phyloP scores from a whole-genome alignment of 30 jellyfish, hydroid and myxozoan genomes.

The Aurelia aurita complex sp. Pacific region DNA sequence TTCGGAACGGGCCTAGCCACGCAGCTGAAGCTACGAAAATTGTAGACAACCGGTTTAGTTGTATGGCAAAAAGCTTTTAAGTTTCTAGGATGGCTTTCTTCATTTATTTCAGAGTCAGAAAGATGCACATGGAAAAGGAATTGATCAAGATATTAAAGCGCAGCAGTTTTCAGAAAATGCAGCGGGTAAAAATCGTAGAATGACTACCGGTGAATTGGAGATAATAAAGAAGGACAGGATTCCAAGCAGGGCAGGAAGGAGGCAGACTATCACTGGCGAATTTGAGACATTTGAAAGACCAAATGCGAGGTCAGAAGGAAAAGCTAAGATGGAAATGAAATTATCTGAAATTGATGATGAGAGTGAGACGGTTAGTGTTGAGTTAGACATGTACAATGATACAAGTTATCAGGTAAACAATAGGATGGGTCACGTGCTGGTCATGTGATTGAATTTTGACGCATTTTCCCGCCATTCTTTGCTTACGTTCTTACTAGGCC shows the following conservation, averaged over 20 bases:
- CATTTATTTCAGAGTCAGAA: too few relatives aligned
- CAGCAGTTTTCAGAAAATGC: background rate
- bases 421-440: too few relatives aligned
- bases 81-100: too few relatives aligned
- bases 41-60: too few relatives aligned
- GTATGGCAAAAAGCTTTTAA: too few relatives aligned
- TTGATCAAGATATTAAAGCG: background rate
- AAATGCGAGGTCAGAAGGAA: background rate
- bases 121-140: too few relatives aligned
- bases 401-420: background rate
- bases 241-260: background rate
- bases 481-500: too few relatives aligned
- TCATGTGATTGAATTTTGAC: too few relatives aligned
- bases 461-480: too few relatives aligned
- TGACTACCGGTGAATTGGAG: slow-evolving; percentile 19
- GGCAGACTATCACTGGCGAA: too few relatives aligned
- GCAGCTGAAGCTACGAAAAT: too few relatives aligned
- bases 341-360: background rate
- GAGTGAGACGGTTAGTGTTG: background rate
- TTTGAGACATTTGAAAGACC: background rate
- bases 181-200: slow-evolving; percentile 25
- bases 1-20: too few relatives aligned
- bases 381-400: background rate
- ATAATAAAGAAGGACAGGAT: background rate
- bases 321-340: background rate